Evolutionary conservation across 1,140 invertebrate species (phyloP).

Genomic region (Portunus trituberculatus): DNA sequence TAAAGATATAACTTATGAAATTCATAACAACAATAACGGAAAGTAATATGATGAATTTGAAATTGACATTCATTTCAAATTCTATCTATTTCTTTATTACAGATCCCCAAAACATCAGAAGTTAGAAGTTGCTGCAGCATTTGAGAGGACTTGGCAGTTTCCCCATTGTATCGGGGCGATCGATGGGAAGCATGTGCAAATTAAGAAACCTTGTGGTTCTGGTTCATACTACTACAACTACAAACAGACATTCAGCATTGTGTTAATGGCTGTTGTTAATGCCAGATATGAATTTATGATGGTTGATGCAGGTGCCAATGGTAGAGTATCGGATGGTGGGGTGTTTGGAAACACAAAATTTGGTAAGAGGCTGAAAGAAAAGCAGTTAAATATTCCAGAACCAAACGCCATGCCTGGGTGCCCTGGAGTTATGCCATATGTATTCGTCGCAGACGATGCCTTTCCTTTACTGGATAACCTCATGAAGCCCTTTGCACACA

Average conservation of each 20-base stretch:
- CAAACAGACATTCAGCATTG: slow-evolving; percentile 47
- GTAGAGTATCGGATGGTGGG: slow-evolving; percentile 45
- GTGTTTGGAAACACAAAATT: slow-evolving; percentile 54
- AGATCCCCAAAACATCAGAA: slow-evolving; percentile 32
- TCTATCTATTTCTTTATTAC: background rate
- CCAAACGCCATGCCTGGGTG: background rate
- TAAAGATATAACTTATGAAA: too few species aligned
- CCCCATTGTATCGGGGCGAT: slow-evolving; percentile 8
- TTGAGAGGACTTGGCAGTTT: slow-evolving; percentile 43
- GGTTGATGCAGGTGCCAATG: slow-evolving; percentile 56
- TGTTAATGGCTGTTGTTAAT: slow-evolving; percentile 57
- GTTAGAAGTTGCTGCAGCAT: background rate
- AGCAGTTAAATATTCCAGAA: slow-evolving; percentile 8
- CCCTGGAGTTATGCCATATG: slow-evolving; percentile 4
- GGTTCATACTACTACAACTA: slow-evolving; percentile 53
- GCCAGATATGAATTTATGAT: slow-evolving; percentile 41
- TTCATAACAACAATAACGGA: too few species aligned
- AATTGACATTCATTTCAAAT: too few species aligned
- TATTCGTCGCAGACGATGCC: slow-evolving; percentile 38
- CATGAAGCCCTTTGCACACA: slow-evolving; percentile 34
- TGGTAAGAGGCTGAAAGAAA: slow-evolving; percentile 46
- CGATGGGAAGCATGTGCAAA: slow-evolving; percentile 32
- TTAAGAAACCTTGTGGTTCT: slow-evolving; percentile 46
- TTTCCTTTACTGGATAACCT: slow-evolving; percentile 47
- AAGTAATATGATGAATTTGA: too few species aligned